These are phyloP conservation scores for Aphelinus certus DNA, from an alignment of 1,140 invertebrate genomes.

Conservation along the genomic window DNA sequence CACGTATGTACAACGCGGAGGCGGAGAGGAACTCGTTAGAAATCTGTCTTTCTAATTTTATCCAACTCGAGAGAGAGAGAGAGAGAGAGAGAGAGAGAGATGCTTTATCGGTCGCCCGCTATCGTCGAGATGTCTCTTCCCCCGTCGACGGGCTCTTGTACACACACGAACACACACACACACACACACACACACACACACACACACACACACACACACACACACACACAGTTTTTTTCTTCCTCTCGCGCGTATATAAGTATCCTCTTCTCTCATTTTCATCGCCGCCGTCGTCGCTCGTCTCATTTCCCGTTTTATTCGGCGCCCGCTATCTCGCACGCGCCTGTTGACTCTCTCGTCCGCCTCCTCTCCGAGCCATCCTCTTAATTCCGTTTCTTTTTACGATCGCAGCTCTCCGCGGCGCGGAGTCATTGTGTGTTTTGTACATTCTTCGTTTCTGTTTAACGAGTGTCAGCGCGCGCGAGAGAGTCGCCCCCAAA, in stretches of 20 bases:
- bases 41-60: constrained; percentile 34
- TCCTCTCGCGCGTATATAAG: not conserved
- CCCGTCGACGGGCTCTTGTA: no score
- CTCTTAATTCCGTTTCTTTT: not conserved
- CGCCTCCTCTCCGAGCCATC: not conserved
- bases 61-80: not conserved
- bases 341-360: not conserved
- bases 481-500: no score
- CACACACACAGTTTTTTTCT: not conserved
- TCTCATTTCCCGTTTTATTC: constrained; percentile 18
- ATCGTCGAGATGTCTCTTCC: not conserved
- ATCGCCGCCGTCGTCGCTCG: not conserved
- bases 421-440: constrained; percentile 24
- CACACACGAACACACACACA: no score
- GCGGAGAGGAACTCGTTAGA: constrained; percentile 14
- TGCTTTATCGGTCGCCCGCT: constrained; percentile 8
- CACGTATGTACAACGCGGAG: not conserved
- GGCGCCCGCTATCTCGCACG: not conserved
- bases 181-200: no score
- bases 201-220: no score
- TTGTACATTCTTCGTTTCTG: constrained; percentile 10
- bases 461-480: constrained; percentile 19
- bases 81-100: not conserved
- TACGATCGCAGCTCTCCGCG: no score
- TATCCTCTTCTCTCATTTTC: not conserved